Percentiles rank a stretch among this genome's conserved stretches.
These are phyloP conservation scores for Shargacucullia verbasci DNA, from an alignment of 2,888 invertebrate genomes.

Conservation along the genomic window DNA sequence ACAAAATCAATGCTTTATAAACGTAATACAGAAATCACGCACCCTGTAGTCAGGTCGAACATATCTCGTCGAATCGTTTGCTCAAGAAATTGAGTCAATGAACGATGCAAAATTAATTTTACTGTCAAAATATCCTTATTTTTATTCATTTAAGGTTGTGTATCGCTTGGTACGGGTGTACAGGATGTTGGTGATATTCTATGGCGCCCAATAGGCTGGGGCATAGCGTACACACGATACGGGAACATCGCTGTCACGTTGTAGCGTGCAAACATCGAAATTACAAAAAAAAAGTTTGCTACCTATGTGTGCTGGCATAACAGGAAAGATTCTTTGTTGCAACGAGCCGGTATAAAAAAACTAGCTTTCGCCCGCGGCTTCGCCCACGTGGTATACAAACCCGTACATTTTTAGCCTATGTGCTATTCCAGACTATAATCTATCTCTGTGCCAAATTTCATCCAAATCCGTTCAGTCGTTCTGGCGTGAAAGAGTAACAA, in stretches of 20 bases:
- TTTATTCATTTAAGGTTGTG: slow-evolving; percentile 1
- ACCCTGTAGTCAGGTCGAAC: slow-evolving; percentile 38
- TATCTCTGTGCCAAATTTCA: too few species aligned
- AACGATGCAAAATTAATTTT: slow-evolving; percentile 47
- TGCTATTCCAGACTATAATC: too few species aligned
- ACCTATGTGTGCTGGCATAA: slow-evolving; percentile 20
- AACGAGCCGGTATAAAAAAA: neutral
- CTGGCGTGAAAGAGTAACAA: too few species aligned
- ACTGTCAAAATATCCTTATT: slow-evolving; percentile 8
- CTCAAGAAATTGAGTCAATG: slow-evolving; percentile 71
- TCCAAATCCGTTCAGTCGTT: too few species aligned
- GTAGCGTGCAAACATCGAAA: slow-evolving; percentile 63
- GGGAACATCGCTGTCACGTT: slow-evolving; percentile 62
- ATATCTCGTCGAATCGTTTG: slow-evolving; percentile 64
- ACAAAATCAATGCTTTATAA: slow-evolving; percentile 52
- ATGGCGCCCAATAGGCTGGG: slow-evolving; percentile 67
- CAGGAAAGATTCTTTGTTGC: slow-evolving; percentile 19
- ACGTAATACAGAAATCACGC: slow-evolving; percentile 61
- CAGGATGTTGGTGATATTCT: slow-evolving; percentile 28
- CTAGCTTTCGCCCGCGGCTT: too few species aligned
- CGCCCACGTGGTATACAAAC: too few species aligned
- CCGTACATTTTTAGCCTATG: too few species aligned
- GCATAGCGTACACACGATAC: slow-evolving; percentile 58
- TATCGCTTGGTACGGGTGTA: slow-evolving; percentile 4
- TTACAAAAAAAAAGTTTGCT: slow-evolving; percentile 52